Evolutionary conservation across 2,888 invertebrate species (phyloP).

Genomic region (Zhengitettix transpicula): DNA sequence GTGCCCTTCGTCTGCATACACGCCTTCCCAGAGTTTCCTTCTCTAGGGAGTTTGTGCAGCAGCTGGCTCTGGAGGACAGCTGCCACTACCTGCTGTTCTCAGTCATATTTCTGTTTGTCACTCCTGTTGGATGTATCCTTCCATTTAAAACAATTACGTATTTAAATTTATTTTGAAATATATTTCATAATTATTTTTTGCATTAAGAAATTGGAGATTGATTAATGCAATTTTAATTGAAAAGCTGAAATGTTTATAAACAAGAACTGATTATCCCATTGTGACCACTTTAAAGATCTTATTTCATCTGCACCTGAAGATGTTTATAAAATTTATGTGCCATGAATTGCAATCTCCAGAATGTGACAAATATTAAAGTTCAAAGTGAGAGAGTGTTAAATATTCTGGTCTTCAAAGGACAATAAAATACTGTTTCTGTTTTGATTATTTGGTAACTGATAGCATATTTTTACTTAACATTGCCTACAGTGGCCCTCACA

Average conservation of each 20-base stretch:
- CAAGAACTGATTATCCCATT: not conserved
- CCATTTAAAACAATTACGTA: not conserved
- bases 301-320: too few relatives aligned
- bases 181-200: not conserved
- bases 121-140: constrained; percentile 78
- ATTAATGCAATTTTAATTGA: too few relatives aligned
- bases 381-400: not conserved
- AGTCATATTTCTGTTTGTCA: constrained; percentile 79
- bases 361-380: too few relatives aligned
- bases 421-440: not conserved
- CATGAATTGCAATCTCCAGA: too few relatives aligned
- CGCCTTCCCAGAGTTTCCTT: constrained; percentile 71
- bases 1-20: constrained; percentile 88
- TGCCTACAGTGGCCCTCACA: constrained; percentile 58
- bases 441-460: not conserved
- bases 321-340: too few relatives aligned
- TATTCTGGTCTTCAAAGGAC: too few relatives aligned
- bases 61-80: constrained; percentile 75
- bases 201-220: too few relatives aligned
- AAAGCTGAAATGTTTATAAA: not conserved
- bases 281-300: too few relatives aligned
- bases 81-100: constrained; percentile 95
- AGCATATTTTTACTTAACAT: constrained; percentile 5
- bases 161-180: not conserved
- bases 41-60: constrained; percentile 64